Conservation (phyloP, 2,113 vertebrate species). For the Nibea coibor region DNA sequence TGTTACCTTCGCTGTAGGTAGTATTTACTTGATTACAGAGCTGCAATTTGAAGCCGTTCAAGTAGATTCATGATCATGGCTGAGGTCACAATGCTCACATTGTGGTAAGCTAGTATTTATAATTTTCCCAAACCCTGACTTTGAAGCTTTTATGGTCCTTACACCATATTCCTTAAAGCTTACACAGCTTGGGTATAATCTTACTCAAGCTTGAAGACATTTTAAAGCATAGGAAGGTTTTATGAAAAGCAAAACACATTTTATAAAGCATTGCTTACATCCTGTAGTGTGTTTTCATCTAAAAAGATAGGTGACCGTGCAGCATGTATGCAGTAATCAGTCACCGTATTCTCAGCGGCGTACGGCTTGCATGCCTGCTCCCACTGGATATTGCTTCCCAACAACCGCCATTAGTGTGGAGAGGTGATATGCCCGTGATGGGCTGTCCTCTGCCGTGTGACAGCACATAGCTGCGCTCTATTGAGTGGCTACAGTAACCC, state of each 20-base stretch:
- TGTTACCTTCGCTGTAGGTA: not conserved
- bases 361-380: constrained; percentile 35
- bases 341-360: constrained; percentile 39
- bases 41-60: not conserved
- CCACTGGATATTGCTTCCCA: constrained; percentile 60
- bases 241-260: not conserved
- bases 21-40: not conserved
- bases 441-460: constrained; percentile 53
- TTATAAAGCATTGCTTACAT: not conserved
- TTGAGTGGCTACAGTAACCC: constrained; percentile 46
- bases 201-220: not conserved
- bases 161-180: not conserved
- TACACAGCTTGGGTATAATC: not conserved
- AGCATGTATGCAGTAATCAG: constrained; percentile 32
- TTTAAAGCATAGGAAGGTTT: not conserved
- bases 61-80: not conserved
- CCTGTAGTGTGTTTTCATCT: not conserved
- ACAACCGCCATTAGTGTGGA: constrained; percentile 50
- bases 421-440: constrained; percentile 27
- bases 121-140: not conserved
- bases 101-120: not conserved
- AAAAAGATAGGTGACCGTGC: not conserved
- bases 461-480: constrained; percentile 64
- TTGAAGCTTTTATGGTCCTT: not conserved
- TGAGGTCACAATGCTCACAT: not conserved